phyloP scores from a whole-genome alignment of 2,797 vertebrate genomes.

The Pogoniulus pusillus region DNA sequence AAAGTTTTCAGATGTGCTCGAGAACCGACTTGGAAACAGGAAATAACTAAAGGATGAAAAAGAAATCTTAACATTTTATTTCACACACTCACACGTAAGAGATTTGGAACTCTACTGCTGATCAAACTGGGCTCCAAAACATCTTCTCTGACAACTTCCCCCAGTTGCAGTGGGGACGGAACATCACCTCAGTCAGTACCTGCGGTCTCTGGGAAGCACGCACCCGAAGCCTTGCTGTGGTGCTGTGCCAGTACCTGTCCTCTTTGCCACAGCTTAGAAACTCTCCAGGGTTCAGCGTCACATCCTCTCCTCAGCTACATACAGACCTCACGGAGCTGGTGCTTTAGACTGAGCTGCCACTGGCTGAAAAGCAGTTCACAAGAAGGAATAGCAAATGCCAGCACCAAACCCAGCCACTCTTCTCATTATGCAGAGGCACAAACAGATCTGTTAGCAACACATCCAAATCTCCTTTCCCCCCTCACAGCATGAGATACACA shows the following conservation, averaged over 20 bases:
- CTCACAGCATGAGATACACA: neutral
- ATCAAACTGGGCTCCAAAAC: neutral
- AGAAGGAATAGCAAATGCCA: neutral
- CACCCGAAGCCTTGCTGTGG: neutral
- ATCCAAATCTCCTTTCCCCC: neutral
- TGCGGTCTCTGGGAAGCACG: neutral
- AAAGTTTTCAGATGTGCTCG: neutral
- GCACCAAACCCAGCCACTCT: neutral
- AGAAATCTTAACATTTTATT: neutral
- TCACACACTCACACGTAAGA: neutral
- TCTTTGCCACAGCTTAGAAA: neutral
- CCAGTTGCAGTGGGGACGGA: neutral
- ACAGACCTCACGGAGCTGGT: neutral
- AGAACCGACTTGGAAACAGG: neutral
- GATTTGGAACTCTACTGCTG: neutral
- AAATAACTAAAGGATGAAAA: constrained; percentile 1
- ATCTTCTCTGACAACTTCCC: neutral
- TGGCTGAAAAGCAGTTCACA: neutral
- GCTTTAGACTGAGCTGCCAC: neutral
- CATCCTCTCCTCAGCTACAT: neutral
- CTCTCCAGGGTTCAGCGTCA: neutral
- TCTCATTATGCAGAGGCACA: neutral
- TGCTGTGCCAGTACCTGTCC: neutral
- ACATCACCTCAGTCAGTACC: neutral
- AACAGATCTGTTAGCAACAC: neutral